These are phyloP conservation scores for Pteropus rufus DNA, from an alignment of 2,797 vertebrate species.

Conservation along the genomic window DNA sequence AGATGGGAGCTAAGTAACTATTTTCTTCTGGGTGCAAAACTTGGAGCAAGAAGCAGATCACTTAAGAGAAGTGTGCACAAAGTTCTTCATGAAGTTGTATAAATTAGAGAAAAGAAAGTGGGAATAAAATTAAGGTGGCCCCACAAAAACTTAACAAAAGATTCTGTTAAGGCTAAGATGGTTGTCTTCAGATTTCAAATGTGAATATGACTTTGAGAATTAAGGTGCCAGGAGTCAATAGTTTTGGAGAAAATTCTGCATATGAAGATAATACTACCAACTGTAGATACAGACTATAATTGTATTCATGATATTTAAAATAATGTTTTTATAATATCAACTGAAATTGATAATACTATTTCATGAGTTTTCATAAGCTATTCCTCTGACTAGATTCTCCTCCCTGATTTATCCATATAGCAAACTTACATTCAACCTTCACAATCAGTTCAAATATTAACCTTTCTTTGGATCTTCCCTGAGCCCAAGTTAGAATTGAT, in stretches of 20 bases:
- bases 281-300: background rate
- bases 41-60: background rate
- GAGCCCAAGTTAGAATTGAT: background rate
- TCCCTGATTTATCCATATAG: background rate
- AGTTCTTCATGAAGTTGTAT: background rate
- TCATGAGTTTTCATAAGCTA: background rate
- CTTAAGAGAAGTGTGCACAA: background rate
- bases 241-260: background rate
- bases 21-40: background rate
- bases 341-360: background rate
- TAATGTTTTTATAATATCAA: background rate
- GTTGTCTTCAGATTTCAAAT: background rate
- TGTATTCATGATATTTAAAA: background rate
- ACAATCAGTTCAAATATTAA: conserved; percentile 26
- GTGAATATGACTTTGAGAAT: background rate
- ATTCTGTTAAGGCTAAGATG: background rate
- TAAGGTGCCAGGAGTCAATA: background rate
- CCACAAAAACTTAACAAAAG: background rate
- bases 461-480: background rate
- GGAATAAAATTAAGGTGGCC: background rate
- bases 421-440: background rate
- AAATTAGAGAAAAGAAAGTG: background rate
- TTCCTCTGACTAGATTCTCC: background rate
- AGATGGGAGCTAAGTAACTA: background rate
- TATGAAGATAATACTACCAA: background rate